Conservation (phyloP, 1,140 invertebrate genomes). For the Cherax quadricarinatus region DNA sequence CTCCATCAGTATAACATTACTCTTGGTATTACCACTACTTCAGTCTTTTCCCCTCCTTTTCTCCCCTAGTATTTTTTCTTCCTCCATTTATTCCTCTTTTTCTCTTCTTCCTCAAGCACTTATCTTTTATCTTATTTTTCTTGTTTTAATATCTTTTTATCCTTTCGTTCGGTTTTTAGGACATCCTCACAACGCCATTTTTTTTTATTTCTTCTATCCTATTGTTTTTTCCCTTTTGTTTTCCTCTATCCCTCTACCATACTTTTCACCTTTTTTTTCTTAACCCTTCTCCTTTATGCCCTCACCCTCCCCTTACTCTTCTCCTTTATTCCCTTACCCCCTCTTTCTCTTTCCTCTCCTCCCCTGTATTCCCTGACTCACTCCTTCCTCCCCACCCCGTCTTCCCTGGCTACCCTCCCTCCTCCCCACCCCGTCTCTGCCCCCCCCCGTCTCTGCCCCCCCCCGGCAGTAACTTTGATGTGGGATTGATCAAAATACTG, state of each 20-base stretch:
- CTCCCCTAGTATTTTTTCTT: background rate
- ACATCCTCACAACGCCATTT: too few relatives aligned
- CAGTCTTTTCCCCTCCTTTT: background rate
- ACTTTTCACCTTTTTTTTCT: too few relatives aligned
- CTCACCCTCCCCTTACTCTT: too few relatives aligned
- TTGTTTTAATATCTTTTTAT: too few relatives aligned
- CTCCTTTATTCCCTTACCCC: background rate
- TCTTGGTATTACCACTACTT: background rate
- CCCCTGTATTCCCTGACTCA: background rate
- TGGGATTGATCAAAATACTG: background rate
- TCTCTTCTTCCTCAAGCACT: background rate
- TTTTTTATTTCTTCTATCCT: background rate
- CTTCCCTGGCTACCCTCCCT: background rate
- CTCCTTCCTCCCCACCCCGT: background rate
- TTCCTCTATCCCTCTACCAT: too few relatives aligned
- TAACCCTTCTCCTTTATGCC: too few relatives aligned
- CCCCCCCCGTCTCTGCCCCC: background rate
- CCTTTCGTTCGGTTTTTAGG: too few relatives aligned
- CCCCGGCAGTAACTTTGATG: conserved; percentile 1
- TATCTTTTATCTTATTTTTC: background rate
- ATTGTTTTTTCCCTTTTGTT: too few relatives aligned
- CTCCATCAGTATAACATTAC: background rate
- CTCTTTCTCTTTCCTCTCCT: background rate
- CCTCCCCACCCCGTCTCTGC: background rate
- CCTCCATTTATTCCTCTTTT: too few relatives aligned